A percentile compares a stretch with the other conserved stretches of the same genome.
Conservation (phyloP, 1,140 invertebrate species). For the Drosophila ficusphila region DNA sequence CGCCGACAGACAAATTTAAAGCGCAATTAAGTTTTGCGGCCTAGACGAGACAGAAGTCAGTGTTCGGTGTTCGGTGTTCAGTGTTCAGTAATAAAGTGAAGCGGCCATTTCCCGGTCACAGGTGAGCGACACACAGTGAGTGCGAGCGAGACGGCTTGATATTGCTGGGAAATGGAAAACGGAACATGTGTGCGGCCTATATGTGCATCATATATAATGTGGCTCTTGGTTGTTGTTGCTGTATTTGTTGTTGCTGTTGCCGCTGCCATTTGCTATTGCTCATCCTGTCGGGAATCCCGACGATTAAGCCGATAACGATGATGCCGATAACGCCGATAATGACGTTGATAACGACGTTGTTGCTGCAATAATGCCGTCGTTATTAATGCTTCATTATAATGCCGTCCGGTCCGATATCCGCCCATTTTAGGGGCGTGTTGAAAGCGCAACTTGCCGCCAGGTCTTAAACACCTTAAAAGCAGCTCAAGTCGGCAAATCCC, state of each 20-base stretch:
- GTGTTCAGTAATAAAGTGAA: conserved; percentile 28
- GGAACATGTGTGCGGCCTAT: conserved; percentile 22
- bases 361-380: conserved; percentile 7
- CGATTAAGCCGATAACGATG: conserved; percentile 56
- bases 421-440: background rate
- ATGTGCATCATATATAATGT: conserved; percentile 2
- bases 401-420: background rate
- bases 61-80: background rate
- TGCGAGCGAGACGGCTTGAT: background rate
- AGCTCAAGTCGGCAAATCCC: background rate
- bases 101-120: conserved; percentile 27
- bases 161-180: background rate
- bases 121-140: conserved; percentile 21
- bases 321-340: conserved; percentile 48
- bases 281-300: conserved; percentile 21
- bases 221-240: background rate
- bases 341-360: conserved; percentile 27
- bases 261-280: too few species aligned
- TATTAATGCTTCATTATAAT: conserved; percentile 50
- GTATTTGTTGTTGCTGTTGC: conserved; percentile 12
- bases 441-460: background rate
- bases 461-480: conserved; percentile 1
- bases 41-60: conserved; percentile 46
- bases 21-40: conserved; percentile 60
- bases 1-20: conserved; percentile 41